Percentiles rank a stretch among this genome's conserved stretches.
phyloP scores from a whole-genome alignment of 2,113 vertebrate genomes.

The Eubucco bourcierii region DNA sequence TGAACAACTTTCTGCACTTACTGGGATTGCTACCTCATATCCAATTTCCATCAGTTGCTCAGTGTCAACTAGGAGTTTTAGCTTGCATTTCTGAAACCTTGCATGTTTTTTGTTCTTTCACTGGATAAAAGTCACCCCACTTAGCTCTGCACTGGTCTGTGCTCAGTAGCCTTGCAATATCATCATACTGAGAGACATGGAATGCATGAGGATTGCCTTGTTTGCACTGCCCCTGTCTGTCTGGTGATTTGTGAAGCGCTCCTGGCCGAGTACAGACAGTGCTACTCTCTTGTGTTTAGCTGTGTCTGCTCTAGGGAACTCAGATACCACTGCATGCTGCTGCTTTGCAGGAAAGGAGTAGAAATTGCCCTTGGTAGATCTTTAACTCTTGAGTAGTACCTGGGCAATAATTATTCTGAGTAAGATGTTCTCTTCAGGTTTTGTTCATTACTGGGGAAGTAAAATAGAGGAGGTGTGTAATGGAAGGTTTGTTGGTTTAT shows the following conservation, averaged over 20 bases:
- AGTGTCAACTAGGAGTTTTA: not conserved
- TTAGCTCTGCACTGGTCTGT: not conserved
- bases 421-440: not conserved
- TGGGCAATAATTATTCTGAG: not conserved
- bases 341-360: not conserved
- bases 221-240: not conserved
- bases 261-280: not conserved
- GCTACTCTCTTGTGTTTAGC: not conserved
- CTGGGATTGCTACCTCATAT: not conserved
- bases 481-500: not conserved
- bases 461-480: not conserved
- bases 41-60: not conserved
- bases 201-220: not conserved
- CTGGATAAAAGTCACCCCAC: not conserved
- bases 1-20: not conserved
- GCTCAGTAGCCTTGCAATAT: not conserved
- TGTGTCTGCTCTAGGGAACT: not conserved
- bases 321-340: not conserved
- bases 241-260: not conserved
- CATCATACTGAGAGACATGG: fast-evolving
- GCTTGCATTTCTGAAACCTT: not conserved
- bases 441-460: not conserved
- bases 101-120: not conserved
- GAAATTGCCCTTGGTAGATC: not conserved
- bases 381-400: not conserved